Percentiles rank a stretch among this genome's conserved stretches.
Conservation (phyloP, 92 coral and sea anemone species). For the Porites lobata region DNA sequence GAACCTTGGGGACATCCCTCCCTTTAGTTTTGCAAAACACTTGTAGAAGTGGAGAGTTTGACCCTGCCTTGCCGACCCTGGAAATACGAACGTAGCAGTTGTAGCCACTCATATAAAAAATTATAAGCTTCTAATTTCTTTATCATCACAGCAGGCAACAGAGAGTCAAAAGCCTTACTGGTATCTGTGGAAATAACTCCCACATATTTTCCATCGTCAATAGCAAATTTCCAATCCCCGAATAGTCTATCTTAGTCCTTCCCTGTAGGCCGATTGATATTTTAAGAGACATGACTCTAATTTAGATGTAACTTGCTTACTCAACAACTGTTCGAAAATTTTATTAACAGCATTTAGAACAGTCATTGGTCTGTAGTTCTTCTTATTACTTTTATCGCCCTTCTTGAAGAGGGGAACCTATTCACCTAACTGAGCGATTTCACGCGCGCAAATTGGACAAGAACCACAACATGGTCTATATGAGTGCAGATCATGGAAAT, state of each 20-base stretch:
- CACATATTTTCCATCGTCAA: slow-evolving; percentile 13
- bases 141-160: slow-evolving; percentile 11
- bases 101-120: slow-evolving; percentile 2
- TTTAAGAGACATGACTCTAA: background rate
- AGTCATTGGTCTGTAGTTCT: slow-evolving; percentile 37
- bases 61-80: background rate
- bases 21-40: background rate
- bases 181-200: background rate
- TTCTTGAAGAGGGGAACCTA: slow-evolving; percentile 32
- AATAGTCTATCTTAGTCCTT: slow-evolving; percentile 7
- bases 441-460: too few relatives aligned
- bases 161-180: slow-evolving; percentile 31
- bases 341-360: slow-evolving; percentile 33
- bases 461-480: too few relatives aligned
- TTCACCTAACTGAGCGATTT: background rate
- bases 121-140: slow-evolving; percentile 7
- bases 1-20: background rate
- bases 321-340: slow-evolving; percentile 19
- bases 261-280: slow-evolving; percentile 3
- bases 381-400: slow-evolving; percentile 1
- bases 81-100: slow-evolving; percentile 16
- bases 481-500: too few relatives aligned
- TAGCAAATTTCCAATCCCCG: slow-evolving; percentile 18
- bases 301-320: slow-evolving; percentile 1
- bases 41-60: background rate